Evolutionary conservation across 2,113 vertebrate genomes (phyloP), one percentile per base, ranked within the genome.

Genomic region (Pycnonotus jocosus): DNA sequence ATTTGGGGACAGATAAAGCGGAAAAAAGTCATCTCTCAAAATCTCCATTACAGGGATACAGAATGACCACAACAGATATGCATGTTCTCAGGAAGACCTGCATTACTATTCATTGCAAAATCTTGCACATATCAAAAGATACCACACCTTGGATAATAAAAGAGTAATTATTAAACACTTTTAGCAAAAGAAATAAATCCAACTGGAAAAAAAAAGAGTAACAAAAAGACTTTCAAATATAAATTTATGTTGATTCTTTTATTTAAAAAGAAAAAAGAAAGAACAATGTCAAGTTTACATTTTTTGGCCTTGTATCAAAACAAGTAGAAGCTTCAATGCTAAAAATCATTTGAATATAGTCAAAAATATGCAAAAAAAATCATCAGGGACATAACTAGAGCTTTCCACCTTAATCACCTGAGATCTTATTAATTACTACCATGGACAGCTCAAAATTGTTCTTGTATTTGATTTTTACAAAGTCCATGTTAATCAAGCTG

Each of bases 261-360:
- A 42, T 33, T 30, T 1, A 18, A 37, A 42, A 10, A n/a, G 16
- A 31, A 58, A 68, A 47, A 62, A 28, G 1, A 61, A 74, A 62
- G 1, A 60, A 61, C 56, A 84, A 37, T 5, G 2, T 31, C 6
- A 62, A 4, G 0, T 53, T 76, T 51, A 2, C 3, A 3, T 16
- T 21, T 21, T 60, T 65, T 56, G 1, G 11, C 27, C 5, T 42
- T 45, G 7, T 53, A 51, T n/a, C 17, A 45, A 21, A 81, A 9
- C 13, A 77, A 66, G 1, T 6, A 22, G 6, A 79, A 40, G 9
- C 69, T 71, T 82, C 9, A 64, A 7, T 70, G 74, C 38, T 31
- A 37, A 9, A 80, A 47, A 70, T 2, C 0, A 42, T 48, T 69
- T 60, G 3, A 76, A 51, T n/a, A 2, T 56, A 54, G 15, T 35